These are phyloP conservation scores for Myotis planiceps DNA, from an alignment of 2,797 vertebrate species.

Conservation along the genomic window DNA sequence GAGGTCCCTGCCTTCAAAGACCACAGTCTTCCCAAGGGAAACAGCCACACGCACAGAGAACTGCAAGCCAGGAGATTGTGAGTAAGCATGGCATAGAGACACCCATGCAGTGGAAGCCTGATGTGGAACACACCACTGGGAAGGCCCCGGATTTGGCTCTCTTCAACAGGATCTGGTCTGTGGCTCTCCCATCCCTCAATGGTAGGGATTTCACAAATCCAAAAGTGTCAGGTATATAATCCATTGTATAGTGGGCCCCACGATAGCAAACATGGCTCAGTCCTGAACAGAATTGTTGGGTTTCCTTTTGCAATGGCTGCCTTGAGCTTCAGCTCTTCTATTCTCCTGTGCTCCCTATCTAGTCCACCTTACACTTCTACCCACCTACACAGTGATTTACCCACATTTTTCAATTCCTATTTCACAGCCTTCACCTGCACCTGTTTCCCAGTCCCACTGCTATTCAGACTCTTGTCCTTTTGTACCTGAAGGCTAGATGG, in stretches of 20 bases:
- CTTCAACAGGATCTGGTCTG: fast-evolving
- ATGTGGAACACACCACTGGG: neutral
- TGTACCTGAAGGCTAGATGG: neutral
- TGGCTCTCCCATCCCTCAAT: neutral
- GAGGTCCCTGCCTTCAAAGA: neutral
- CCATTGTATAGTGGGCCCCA: fast-evolving
- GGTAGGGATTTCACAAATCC: too few relatives aligned
- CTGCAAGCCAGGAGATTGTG: neutral
- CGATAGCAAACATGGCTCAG: neutral
- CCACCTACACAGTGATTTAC: neutral
- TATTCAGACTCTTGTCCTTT: neutral
- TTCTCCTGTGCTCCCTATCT: neutral
- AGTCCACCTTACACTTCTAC: neutral
- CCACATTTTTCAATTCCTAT: neutral
- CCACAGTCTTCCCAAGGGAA: neutral
- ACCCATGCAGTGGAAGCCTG: fast-evolving
- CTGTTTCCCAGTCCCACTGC: neutral
- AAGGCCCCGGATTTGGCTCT: too few relatives aligned
- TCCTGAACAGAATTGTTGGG: neutral
- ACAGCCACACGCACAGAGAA: neutral
- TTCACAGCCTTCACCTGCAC: neutral
- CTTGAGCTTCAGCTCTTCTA: neutral
- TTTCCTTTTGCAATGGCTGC: neutral
- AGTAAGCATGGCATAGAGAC: neutral
- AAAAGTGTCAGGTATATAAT: neutral